phyloP scores from a whole-genome alignment of 2,797 vertebrate genomes.

The Odontamblyopus rebecca region DNA sequence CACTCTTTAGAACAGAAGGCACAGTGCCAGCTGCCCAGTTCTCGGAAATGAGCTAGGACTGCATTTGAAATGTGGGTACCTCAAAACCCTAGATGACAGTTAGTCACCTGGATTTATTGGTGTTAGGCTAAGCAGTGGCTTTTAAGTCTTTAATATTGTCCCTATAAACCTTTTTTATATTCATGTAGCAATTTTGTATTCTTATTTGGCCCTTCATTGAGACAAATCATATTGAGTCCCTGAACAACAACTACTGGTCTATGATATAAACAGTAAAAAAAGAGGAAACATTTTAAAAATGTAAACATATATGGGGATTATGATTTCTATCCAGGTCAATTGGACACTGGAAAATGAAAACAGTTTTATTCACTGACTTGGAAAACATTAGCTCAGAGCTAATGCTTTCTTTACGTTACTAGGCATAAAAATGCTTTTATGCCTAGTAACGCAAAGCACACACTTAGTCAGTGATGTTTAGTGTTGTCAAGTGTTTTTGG shows the following conservation, averaged over 20 bases:
- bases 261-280: neutral
- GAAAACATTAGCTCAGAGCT: neutral
- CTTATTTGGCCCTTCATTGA: neutral
- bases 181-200: neutral
- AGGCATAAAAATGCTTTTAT: neutral
- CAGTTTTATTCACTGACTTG: no score
- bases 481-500: slow-evolving; percentile 11
- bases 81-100: neutral
- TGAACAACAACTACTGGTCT: neutral
- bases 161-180: neutral
- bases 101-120: neutral
- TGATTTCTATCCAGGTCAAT: neutral
- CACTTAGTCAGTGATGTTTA: neutral
- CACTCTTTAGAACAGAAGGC: slow-evolving; percentile 67
- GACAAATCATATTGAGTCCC: neutral
- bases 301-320: neutral
- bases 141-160: neutral
- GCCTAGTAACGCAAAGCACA: neutral
- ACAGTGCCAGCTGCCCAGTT: slow-evolving; percentile 57
- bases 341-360: neutral
- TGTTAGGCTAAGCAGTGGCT: neutral
- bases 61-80: slow-evolving; percentile 39
- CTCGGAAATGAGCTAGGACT: slow-evolving; percentile 57
- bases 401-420: neutral
- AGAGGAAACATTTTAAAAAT: neutral